phyloP scores from a whole-genome alignment of 2,888 invertebrate genomes.

The Noctua janthe region DNA sequence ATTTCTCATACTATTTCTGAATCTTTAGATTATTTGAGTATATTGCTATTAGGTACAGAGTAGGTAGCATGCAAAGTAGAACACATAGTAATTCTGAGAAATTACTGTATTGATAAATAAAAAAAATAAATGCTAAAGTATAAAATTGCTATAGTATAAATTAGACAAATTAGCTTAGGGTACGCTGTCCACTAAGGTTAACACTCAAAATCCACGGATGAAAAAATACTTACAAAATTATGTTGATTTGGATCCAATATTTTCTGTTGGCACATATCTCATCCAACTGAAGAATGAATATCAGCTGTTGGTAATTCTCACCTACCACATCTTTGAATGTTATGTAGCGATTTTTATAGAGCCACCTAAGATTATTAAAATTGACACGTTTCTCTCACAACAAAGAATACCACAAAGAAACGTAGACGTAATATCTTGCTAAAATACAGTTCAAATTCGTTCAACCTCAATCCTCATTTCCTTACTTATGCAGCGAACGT shows the following conservation, averaged over 20 bases:
- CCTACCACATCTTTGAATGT: not conserved
- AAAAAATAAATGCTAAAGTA: not conserved
- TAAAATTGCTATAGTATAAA: not conserved
- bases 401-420: conserved; percentile 9
- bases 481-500: conserved; percentile 45
- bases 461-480: conserved; percentile 2
- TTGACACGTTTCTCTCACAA: not conserved
- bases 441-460: conserved; percentile 20
- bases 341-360: not conserved
- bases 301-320: not conserved
- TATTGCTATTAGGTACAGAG: not conserved
- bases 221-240: not conserved
- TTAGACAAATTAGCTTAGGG: conserved; percentile 19
- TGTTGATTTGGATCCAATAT: not conserved
- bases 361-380: conserved; percentile 11
- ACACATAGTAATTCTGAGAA: too few species aligned
- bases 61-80: not conserved
- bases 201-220: not conserved
- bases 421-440: not conserved
- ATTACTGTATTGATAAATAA: not conserved
- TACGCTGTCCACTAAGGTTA: conserved; percentile 42
- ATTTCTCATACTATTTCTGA: not conserved
- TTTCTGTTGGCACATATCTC: not conserved
- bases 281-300: not conserved
- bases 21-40: not conserved